phyloP scores from a whole-genome alignment of 2,888 invertebrate species.

The Cyclophora albipunctata region DNA sequence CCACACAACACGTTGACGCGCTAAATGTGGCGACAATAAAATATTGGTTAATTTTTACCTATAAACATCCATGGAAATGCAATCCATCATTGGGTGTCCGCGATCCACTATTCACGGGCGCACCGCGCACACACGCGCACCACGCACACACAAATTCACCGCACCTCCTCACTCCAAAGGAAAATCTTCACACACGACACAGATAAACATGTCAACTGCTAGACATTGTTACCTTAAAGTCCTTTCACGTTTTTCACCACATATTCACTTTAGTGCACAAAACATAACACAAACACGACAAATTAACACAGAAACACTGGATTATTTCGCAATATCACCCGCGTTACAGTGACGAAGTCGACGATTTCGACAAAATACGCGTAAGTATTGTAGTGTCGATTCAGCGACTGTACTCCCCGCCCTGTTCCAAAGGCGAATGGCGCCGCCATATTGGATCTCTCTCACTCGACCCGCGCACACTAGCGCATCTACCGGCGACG shows the following conservation, averaged over 20 bases:
- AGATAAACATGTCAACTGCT: slow-evolving; percentile 76
- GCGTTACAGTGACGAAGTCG: slow-evolving; percentile 69
- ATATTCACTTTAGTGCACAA: slow-evolving; percentile 58
- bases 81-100: slow-evolving; percentile 68
- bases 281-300: slow-evolving; percentile 62
- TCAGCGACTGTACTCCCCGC: slow-evolving; percentile 72
- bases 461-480: slow-evolving; percentile 42
- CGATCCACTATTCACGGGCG: slow-evolving; percentile 52
- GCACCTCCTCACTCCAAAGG: slow-evolving; percentile 74
- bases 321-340: slow-evolving; percentile 67
- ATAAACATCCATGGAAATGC: slow-evolving; percentile 68
- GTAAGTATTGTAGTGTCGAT: slow-evolving; percentile 68
- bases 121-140: slow-evolving; percentile 55
- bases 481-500: slow-evolving; percentile 54
- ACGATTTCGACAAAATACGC: slow-evolving; percentile 67
- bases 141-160: slow-evolving; percentile 67
- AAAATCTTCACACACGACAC: slow-evolving; percentile 76
- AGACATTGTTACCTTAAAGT: slow-evolving; percentile 74
- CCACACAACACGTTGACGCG: slow-evolving; percentile 33
- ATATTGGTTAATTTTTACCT: slow-evolving; percentile 65
- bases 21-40: slow-evolving; percentile 34
- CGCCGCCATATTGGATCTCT: slow-evolving; percentile 71
- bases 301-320: slow-evolving; percentile 64
- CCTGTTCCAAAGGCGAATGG: slow-evolving; percentile 72
- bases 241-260: slow-evolving; percentile 70